Conservation (phyloP, 2,888 invertebrate genomes). For the Oligia latruncula region DNA sequence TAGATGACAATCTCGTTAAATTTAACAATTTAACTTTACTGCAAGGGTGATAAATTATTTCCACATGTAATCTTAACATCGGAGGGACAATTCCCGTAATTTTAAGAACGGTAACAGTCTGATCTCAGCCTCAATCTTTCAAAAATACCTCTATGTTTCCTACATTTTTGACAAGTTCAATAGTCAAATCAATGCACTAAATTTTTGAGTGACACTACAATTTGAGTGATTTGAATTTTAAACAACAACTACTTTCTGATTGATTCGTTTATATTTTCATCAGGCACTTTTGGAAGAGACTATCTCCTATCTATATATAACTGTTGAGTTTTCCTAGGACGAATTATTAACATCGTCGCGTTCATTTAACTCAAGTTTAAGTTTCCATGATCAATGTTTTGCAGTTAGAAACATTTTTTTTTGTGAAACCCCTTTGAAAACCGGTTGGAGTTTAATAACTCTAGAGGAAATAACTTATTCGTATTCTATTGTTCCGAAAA, state of each 20-base stretch:
- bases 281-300: neutral
- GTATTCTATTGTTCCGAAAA: conserved; percentile 12
- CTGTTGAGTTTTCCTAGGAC: neutral
- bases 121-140: no score
- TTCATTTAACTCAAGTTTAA: neutral
- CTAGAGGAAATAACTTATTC: neutral
- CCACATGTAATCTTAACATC: neutral
- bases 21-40: neutral
- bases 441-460: conserved; percentile 13
- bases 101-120: no score
- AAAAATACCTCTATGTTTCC: no score
- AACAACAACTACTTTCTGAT: neutral
- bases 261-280: neutral
- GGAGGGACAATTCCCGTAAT: neutral
- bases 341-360: neutral
- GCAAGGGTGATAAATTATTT: neutral
- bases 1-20: neutral
- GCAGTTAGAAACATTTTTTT: neutral
- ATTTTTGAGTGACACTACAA: neutral
- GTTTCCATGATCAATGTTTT: neutral
- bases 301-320: neutral
- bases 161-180: no score
- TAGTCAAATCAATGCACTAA: neutral
- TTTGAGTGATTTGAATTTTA: neutral
- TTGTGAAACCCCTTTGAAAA: neutral